Evolutionary conservation across 1,140 invertebrate genomes (phyloP).

Genomic region (Carposina sasakii): DNA sequence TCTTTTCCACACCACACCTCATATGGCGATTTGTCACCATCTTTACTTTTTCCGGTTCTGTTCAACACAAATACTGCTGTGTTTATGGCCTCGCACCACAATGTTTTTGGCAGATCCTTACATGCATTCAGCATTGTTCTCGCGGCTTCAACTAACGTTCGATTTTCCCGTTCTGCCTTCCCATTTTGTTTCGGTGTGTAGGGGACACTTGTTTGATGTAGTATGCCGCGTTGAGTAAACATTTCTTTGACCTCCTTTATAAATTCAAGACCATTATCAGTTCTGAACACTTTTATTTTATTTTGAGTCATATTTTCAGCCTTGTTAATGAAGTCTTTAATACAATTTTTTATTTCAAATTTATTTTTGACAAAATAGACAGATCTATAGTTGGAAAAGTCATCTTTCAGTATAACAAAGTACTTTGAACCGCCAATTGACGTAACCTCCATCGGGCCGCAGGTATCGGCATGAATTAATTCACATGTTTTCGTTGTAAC

Average conservation of each 20-base stretch:
- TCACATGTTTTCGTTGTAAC: conserved; percentile 14
- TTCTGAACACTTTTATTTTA: conserved; percentile 35
- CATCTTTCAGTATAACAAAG: conserved; percentile 22
- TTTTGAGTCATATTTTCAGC: conserved; percentile 32
- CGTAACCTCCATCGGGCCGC: conserved; percentile 25
- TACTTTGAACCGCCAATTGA: conserved; percentile 30
- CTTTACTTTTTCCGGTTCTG: conserved; percentile 20
- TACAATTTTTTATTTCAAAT: conserved; percentile 6
- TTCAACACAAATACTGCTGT: conserved; percentile 22
- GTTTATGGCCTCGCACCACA: conserved; percentile 22
- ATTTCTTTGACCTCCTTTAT: conserved; percentile 32
- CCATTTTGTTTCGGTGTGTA: conserved; percentile 58
- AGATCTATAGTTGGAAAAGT: conserved; percentile 33
- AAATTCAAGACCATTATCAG: conserved; percentile 53
- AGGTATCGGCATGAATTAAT: conserved; percentile 25
- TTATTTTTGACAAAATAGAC: conserved; percentile 27
- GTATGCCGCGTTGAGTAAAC: conserved; percentile 23
- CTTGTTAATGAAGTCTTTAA: conserved; percentile 5
- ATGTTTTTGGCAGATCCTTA: conserved; percentile 21
- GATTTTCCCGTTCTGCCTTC: conserved; percentile 18
- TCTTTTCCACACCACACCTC: conserved; percentile 19
- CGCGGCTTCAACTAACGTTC: conserved; percentile 15
- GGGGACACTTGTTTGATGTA: conserved; percentile 9
- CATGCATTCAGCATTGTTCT: conserved; percentile 16
- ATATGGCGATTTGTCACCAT: conserved; percentile 19